phyloP scores from a whole-genome alignment of 64 coral and sea anemone species.

The Actinia tenebrosa region DNA sequence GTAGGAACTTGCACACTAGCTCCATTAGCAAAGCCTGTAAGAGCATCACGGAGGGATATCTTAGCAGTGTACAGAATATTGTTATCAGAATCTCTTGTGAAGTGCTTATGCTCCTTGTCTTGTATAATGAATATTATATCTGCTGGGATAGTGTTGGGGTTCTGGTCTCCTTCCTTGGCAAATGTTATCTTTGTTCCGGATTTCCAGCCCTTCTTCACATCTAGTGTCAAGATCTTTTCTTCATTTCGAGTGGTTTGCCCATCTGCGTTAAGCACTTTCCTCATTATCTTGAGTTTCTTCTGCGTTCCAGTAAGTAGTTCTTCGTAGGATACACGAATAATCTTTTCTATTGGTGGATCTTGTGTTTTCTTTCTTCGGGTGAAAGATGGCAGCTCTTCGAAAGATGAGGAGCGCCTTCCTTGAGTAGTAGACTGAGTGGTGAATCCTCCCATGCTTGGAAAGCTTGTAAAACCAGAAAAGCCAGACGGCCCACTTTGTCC shows the following conservation, averaged over 20 bases:
- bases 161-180: slow-evolving; percentile 89
- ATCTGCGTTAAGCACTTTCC: slow-evolving; percentile 78
- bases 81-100: slow-evolving; percentile 86
- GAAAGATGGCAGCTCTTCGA: slow-evolving; percentile 65
- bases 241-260: slow-evolving; percentile 66
- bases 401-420: slow-evolving; percentile 57
- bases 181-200: slow-evolving; percentile 97
- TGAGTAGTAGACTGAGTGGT: background rate
- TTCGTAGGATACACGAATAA: slow-evolving; percentile 71
- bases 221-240: slow-evolving; percentile 88
- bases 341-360: slow-evolving; percentile 88
- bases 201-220: slow-evolving; percentile 97
- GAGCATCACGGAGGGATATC: slow-evolving; percentile 76
- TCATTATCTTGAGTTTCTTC: slow-evolving; percentile 91
- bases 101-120: slow-evolving; percentile 81
- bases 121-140: slow-evolving; percentile 90
- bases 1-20: slow-evolving; percentile 59
- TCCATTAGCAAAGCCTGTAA: slow-evolving; percentile 54
- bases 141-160: slow-evolving; percentile 82
- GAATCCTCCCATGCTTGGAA: background rate
- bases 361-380: slow-evolving; percentile 40
- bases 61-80: slow-evolving; percentile 74
- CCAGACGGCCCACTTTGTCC: background rate
- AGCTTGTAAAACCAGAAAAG: background rate
- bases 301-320: slow-evolving; percentile 75